Evolutionary conservation across 2,113 vertebrate genomes (phyloP).

Genomic region (Platichthys stellatus): DNA sequence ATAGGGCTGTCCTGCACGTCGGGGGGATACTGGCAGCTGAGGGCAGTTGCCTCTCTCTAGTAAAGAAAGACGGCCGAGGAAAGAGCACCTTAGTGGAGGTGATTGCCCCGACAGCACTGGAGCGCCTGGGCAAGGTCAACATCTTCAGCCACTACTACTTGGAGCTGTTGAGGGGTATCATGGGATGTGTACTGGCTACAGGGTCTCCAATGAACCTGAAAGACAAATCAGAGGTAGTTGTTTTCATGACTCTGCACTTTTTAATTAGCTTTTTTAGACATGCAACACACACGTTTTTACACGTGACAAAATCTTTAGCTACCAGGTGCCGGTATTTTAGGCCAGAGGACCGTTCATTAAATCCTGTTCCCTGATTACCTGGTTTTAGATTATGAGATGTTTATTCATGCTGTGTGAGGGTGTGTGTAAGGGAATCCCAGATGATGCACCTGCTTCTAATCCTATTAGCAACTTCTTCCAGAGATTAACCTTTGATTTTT

Average conservation of each 20-base stretch:
- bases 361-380: neutral
- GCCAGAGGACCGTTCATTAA: neutral
- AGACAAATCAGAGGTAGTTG: slow-evolving; percentile 58
- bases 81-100: slow-evolving; percentile 51
- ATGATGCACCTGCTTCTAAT: slow-evolving; percentile 41
- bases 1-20: slow-evolving; percentile 54
- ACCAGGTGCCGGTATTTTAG: neutral
- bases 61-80: slow-evolving; percentile 39
- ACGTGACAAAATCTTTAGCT: neutral
- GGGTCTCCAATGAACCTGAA: slow-evolving; percentile 61
- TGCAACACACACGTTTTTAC: neutral
- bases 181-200: slow-evolving; percentile 60
- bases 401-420: neutral
- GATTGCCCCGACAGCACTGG: neutral
- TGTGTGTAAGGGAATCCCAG: slow-evolving; percentile 47
- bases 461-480: slow-evolving; percentile 39
- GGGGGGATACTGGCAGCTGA: slow-evolving; percentile 58
- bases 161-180: slow-evolving; percentile 58
- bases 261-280: neutral
- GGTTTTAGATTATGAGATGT: slow-evolving; percentile 6
- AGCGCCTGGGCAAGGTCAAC: slow-evolving; percentile 5
- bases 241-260: neutral
- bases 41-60: slow-evolving; percentile 49
- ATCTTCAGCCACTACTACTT: slow-evolving; percentile 35
- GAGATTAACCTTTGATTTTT: slow-evolving; percentile 37